Evolutionary conservation across 2,113 vertebrate species (phyloP).

Genomic region (Herpailurus yagouaroundi): DNA sequence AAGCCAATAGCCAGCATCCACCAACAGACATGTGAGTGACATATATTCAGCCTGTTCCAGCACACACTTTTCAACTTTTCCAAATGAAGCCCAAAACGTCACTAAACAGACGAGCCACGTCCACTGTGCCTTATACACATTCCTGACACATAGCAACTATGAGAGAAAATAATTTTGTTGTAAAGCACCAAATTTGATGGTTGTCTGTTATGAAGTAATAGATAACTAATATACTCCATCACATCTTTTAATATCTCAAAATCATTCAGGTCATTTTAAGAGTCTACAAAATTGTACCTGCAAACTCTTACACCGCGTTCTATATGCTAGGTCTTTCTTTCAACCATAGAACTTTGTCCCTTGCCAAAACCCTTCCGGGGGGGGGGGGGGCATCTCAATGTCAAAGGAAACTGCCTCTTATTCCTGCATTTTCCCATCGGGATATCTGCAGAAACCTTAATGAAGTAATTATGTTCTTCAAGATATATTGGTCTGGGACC

Average conservation of each 20-base stretch:
- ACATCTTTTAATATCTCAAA: neutral
- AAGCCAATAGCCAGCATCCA: neutral
- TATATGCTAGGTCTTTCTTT: neutral
- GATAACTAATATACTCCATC: neutral
- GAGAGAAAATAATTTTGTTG: neutral
- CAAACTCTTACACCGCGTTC: neutral
- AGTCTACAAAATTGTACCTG: neutral
- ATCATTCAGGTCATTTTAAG: neutral
- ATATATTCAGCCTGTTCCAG: neutral
- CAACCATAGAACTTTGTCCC: neutral
- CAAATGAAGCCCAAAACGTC: neutral
- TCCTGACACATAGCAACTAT: neutral
- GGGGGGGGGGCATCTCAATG: neutral
- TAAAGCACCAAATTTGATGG: neutral
- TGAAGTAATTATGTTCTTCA: constrained; percentile 31
- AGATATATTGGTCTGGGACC: constrained; percentile 16
- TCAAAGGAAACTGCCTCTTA: neutral
- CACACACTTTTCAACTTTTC: neutral
- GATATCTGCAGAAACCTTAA: constrained; percentile 6
- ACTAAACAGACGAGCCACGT: neutral
- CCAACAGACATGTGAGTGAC: neutral
- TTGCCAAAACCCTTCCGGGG: neutral
- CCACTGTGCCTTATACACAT: neutral
- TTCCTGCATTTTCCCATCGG: neutral
- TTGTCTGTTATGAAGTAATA: neutral